phyloP scores from a whole-genome alignment of 2,113 vertebrate genomes.

The Rousettus leschenaultii region DNA sequence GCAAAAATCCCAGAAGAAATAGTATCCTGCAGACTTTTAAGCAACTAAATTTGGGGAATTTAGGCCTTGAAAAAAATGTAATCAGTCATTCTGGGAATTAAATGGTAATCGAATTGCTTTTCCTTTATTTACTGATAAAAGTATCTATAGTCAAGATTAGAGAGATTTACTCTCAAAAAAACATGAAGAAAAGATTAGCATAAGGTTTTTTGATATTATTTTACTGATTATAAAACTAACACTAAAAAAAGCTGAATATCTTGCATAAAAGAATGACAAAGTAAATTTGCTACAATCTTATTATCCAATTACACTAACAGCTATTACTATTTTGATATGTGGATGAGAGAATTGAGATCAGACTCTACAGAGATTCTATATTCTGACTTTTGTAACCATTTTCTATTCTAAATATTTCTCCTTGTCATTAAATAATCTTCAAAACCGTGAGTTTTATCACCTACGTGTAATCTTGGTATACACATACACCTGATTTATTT shows the following conservation, averaged over 20 bases:
- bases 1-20: neutral
- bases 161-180: neutral
- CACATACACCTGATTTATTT: neutral
- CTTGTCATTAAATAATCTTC: conserved; percentile 28
- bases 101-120: neutral
- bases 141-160: neutral
- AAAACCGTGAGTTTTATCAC: conserved; percentile 12
- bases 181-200: neutral
- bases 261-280: conserved; percentile 30
- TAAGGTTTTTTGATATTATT: neutral
- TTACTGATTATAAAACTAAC: conserved; percentile 21
- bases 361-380: neutral
- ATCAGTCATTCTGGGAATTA: conserved; percentile 15
- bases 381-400: neutral
- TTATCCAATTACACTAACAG: neutral
- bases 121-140: conserved; percentile 16
- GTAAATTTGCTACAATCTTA: neutral
- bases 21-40: neutral
- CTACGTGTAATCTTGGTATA: neutral
- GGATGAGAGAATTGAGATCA: neutral
- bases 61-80: neutral
- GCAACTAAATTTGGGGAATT: neutral
- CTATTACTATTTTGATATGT: conserved; percentile 17
- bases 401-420: conserved; percentile 20
- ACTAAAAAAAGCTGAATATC: neutral